Evolutionary conservation across 1,140 invertebrate genomes (phyloP).

Genomic region (Drosophila auraria): DNA sequence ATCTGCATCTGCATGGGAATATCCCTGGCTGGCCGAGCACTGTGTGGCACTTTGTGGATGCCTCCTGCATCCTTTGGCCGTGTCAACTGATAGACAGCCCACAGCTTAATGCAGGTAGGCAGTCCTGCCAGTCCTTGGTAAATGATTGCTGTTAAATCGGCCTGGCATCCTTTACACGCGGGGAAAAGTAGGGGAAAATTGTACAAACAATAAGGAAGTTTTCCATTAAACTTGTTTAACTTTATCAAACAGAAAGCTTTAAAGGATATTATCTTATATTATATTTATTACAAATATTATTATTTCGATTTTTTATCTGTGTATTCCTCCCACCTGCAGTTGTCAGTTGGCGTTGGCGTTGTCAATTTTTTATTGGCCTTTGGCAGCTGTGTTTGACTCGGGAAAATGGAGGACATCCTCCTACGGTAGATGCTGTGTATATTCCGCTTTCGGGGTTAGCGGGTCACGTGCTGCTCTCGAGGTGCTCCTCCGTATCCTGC

Average conservation of each 20-base stretch:
- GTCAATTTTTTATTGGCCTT: conserved; percentile 79
- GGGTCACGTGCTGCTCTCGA: conserved; percentile 72
- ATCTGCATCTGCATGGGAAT: conserved; percentile 27
- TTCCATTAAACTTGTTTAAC: not conserved
- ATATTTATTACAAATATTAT: not conserved
- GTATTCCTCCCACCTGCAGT: conserved; percentile 4
- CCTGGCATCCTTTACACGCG: not conserved
- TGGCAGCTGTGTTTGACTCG: conserved; percentile 43
- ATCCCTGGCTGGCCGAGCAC: conserved; percentile 13
- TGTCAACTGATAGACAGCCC: conserved; percentile 55
- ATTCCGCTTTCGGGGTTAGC: conserved; percentile 70
- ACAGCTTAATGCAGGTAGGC: conserved; percentile 15
- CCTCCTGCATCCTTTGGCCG: conserved; percentile 22
- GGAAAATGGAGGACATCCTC: conserved; percentile 13
- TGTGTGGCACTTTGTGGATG: conserved; percentile 50
- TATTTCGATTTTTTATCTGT: not conserved
- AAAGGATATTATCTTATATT: not conserved
- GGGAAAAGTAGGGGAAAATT: not conserved
- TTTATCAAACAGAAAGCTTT: not conserved
- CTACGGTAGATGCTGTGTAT: conserved; percentile 11
- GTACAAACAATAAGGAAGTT: not conserved
- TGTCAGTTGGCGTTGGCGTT: conserved; percentile 60
- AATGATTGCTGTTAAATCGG: conserved; percentile 22
- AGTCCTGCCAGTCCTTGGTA: not conserved
- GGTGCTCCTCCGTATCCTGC: conserved; percentile 29